Evolutionary conservation across 2,797 vertebrate species (phyloP).

Genomic region (Tapirus indicus): DNA sequence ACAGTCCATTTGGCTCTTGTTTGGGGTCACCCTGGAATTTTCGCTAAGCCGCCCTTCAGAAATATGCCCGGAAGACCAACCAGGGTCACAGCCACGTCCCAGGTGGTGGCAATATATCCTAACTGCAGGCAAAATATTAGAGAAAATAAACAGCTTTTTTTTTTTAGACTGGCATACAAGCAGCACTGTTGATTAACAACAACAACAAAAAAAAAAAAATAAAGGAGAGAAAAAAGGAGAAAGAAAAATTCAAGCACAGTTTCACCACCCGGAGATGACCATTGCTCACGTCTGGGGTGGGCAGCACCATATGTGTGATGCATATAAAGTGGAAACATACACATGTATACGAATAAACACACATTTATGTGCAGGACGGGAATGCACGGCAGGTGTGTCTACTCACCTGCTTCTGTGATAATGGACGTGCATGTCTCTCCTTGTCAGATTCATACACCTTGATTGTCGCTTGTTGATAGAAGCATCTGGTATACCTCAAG

Average conservation of each 20-base stretch:
- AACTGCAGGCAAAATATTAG: not conserved
- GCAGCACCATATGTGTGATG: no score
- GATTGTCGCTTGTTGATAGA: accelerated
- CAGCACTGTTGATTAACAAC: no score
- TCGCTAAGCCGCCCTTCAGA: accelerated
- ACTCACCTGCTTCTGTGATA: no score
- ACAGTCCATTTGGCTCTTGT: accelerated
- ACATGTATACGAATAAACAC: no score
- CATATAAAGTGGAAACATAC: no score
- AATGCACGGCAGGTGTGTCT: not conserved
- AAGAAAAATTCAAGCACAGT: not conserved
- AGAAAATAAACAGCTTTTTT: not conserved
- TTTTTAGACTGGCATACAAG: not conserved
- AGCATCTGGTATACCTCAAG: accelerated
- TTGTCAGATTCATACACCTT: accelerated
- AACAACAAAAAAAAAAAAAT: no score
- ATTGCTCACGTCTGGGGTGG: accelerated
- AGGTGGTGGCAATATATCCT: not conserved
- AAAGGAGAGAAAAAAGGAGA: not conserved
- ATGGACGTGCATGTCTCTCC: accelerated
- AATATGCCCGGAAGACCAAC: accelerated
- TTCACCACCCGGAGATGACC: not conserved
- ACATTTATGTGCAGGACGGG: no score
- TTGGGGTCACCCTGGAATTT: accelerated
- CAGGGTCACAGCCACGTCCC: not conserved